Base-by-base conservation (phyloP, 2,113 vertebrate genomes). In the Catharus fuscescens region DNA sequence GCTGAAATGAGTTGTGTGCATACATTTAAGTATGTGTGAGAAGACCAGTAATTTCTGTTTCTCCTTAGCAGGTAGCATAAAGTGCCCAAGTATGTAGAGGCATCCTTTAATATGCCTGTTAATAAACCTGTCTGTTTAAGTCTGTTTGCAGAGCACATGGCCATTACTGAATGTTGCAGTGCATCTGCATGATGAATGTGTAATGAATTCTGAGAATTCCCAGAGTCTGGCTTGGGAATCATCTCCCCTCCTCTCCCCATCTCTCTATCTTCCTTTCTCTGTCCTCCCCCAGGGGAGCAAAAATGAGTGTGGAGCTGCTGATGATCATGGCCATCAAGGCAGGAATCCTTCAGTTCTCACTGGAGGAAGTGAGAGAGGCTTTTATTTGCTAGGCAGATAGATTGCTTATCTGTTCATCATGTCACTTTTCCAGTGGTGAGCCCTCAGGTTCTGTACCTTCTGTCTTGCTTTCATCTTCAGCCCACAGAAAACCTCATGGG, bases 401-500 rank as follows among this genome's bases (percentile, higher is more conserved):
- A 64, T 52, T 74, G 48, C 47, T 66, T 59, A 28, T 18, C 40
- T 1, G 26, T 88, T 84, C 57, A 72, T 67, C 57, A 15, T 44
- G 60, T 79, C n/a, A 18, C 31, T 76, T 91, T 67, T 56, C 62
- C 31, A 52, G 14, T 57, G 53, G 19, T 60, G 57, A 87, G 45
- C 47, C n/a, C 45, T 80, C 64, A 36, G 25, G 24, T 86, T n/a
- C 65, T 12, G 20, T 28, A 21, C 10, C 14, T 80, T 71, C 64
- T 87, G 32, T 53, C 53, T 69, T 78, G 15, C 40, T 87, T 91
- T 81, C 56, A 20, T 78, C 65, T 81, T 80, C 32, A 54, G 57
- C n/a, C n/a, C 25, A 17, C 32, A 38, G 5, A 36, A 59, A 91
- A 85, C 36, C 20, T n/a, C 0, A 0, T 53, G 31, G 29, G 12